Conservation (phyloP, 2,113 vertebrate genomes). For the Pseudorhombus dupliciocellatus region DNA sequence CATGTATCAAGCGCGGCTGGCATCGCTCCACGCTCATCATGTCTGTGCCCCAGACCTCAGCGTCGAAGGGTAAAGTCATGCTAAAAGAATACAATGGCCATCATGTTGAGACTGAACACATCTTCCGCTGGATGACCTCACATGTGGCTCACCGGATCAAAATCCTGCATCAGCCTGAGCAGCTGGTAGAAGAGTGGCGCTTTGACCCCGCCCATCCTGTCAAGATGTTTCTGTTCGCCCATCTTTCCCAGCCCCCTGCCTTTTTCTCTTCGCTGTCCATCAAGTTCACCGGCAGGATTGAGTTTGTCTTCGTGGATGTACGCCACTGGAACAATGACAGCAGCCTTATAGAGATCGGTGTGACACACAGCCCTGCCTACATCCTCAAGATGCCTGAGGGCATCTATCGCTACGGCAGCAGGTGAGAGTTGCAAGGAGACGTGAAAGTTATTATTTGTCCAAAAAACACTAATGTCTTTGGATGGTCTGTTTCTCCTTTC, state of each 20-base stretch:
- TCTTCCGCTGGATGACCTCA: constrained; percentile 98
- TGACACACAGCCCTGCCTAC: constrained; percentile 89
- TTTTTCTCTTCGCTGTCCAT: constrained; percentile 97
- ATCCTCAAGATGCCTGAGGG: constrained; percentile 96
- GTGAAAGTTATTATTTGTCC: not conserved
- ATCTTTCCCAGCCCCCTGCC: constrained; percentile 90
- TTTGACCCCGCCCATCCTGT: constrained; percentile 85
- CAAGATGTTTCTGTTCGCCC: constrained; percentile 95
- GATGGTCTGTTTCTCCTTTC: not conserved
- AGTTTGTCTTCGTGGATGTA: constrained; percentile 97
- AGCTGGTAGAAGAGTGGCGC: constrained; percentile 91
- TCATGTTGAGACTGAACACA: constrained; percentile 88
- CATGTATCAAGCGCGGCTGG: constrained; percentile 94
- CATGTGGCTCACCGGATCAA: constrained; percentile 93
- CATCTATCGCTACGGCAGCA: constrained; percentile 94
- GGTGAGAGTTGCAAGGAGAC: constrained; percentile 42
- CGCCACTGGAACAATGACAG: constrained; percentile 90
- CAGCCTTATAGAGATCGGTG: constrained; percentile 87
- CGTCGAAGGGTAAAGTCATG: constrained; percentile 97
- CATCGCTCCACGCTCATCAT: constrained; percentile 94
- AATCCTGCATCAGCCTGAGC: constrained; percentile 85
- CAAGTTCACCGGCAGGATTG: constrained; percentile 97
- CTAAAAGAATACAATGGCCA: constrained; percentile 92
- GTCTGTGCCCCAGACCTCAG: constrained; percentile 96
- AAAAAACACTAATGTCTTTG: not conserved